Evolutionary conservation across 1,140 invertebrate genomes (phyloP).

Genomic region (Lethocerus indicus): DNA sequence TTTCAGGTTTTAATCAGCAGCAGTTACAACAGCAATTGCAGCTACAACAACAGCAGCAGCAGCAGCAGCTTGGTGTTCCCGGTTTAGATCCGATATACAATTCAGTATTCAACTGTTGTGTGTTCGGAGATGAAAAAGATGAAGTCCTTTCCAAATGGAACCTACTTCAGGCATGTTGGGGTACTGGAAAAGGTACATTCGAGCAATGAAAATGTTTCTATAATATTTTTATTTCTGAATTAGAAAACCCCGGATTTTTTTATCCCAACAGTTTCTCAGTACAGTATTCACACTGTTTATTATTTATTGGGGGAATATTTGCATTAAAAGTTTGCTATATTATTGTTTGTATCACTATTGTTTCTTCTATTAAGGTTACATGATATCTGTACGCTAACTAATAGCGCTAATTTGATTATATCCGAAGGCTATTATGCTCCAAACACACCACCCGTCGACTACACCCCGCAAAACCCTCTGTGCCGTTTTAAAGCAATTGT

Average conservation of each 20-base stretch:
- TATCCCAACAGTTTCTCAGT: too few relatives aligned
- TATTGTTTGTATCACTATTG: too few relatives aligned
- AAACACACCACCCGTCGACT: constrained; percentile 53
- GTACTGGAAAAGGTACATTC: constrained; percentile 54
- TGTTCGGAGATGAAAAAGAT: constrained; percentile 87
- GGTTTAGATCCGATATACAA: constrained; percentile 46
- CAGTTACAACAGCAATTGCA: constrained; percentile 13
- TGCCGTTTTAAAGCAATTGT: constrained; percentile 87
- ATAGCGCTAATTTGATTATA: constrained; percentile 4
- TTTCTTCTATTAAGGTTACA: too few relatives aligned
- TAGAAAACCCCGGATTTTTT: too few relatives aligned
- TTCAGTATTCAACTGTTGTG: constrained; percentile 64
- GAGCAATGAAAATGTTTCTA: too few relatives aligned
- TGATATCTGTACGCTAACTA: too few relatives aligned
- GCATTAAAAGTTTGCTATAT: too few relatives aligned
- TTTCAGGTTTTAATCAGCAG: background rate
- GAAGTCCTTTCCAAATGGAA: constrained; percentile 85
- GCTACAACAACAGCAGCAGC: constrained; percentile 21
- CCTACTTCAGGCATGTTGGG: constrained; percentile 85
- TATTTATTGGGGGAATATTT: too few relatives aligned
- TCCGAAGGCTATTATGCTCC: constrained; percentile 56
- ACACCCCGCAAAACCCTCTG: constrained; percentile 76
- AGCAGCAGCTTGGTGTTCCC: constrained; percentile 27
- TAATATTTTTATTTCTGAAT: too few relatives aligned
- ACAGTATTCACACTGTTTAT: too few relatives aligned